Evolutionary conservation across 2,113 vertebrate genomes (phyloP), one percentile per base, ranked within the genome.

Genomic region (Andinoacara biseriatus): DNA sequence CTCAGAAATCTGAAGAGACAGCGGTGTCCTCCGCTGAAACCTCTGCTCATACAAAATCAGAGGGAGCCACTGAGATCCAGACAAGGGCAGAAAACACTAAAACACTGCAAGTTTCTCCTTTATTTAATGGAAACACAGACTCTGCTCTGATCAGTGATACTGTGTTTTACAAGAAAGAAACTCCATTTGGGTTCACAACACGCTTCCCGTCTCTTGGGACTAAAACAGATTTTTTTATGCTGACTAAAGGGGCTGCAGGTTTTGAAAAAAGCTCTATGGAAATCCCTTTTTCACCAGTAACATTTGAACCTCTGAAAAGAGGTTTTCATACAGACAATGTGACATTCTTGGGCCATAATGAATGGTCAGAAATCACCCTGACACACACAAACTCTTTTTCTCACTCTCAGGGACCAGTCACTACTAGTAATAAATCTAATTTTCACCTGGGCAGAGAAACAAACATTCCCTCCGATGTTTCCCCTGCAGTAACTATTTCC

Each of bases 391-490:
- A 59, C 24, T 63, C 80, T 14, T 6, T n/a, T 35, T 58, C 84
- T 81, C 82, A 1, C 59, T 82, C 81, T 46, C 74, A 52, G 69
- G 74, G 24, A 77, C 35, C 63, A 62, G 74, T 77, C 58, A 58
- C 49, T 69, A 58, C 54, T 7, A 82, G 57, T 46, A 57, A 87
- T 87, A 83, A 81, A 88, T 90, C 83, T 35, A 2, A 78, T 74
- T 88, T 89, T 82, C 61, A 90, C 89, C 90, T 67, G 63, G 75
- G 58, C 75, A 62, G 22, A 76, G 77, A 75, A 85, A 86, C 75
- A 46, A 61, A n/a, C 14, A 26, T 84, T 43, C 43, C 67, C 52
- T 81, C 78, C 4, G 5, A 72, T 14, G 49, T 57, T 85, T 87
- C 76, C 80, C 85, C 80, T 82, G 65, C 78, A 62, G 58, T 80